Base-by-base conservation (phyloP, 2,888 invertebrate genomes). In the Cheilosia urbana region DNA sequence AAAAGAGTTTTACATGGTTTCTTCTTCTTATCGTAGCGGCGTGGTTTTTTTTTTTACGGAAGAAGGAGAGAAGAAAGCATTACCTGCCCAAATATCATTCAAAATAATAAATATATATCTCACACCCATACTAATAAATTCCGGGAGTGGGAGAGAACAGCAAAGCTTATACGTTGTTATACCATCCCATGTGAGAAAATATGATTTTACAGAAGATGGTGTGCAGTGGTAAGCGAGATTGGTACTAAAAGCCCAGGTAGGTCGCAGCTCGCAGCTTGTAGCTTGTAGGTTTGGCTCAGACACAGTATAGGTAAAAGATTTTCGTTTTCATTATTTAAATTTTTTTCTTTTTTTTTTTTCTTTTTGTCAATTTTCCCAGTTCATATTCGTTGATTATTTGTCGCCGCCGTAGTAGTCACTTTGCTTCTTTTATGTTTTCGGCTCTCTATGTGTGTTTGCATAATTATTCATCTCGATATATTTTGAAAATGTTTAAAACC, bases 401-500 rank as follows among this genome's bases (percentile, higher is more conserved):
- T 80, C 84, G 76, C 76, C 60, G 73, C 75, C 30, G 30, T 9
- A 30, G 71, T 51, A 72, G 62, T 72, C 76, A 68, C 72, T 11
- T 77, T 76, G 66, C 66, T 45, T 60, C 62, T 72, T 72, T 72
- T 72, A 51, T 88, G 60, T 49, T 85, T 75, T 77, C 21, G 51
- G 51, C 24, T 78, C 69, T 87, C 82, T 87, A 80, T 87, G 85
- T 84, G 72, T 75, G 84, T 89, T 89, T 89, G 89, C 89, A 89
- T 89, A 89, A 89, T 89, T 89, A 88, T 89, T 88, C 88, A 89
- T 89, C 88, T 88, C 87, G 89, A 88, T 88, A 89, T 88, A 88
- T 89, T 89, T 89, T 87, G 89, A 91, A 90, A 92, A 90, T 92
- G 91, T 91, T 92, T 92, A 92, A 92, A 92, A 92, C 91, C 92